Evolutionary conservation across 2,888 invertebrate species (phyloP).

Genomic region (Napeogenes inachia): DNA sequence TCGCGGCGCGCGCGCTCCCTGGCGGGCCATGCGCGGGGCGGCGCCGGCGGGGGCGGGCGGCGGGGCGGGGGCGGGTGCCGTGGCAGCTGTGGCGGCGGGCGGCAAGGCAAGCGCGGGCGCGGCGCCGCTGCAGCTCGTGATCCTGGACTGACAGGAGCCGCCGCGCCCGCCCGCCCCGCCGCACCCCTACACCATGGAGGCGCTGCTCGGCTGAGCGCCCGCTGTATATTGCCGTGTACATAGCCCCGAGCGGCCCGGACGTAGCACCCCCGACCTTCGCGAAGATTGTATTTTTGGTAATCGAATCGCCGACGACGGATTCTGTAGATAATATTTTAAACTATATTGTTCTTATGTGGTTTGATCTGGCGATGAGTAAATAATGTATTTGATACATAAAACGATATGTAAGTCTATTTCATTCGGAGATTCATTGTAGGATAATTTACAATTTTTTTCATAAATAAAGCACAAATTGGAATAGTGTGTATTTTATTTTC

Average conservation of each 20-base stretch:
- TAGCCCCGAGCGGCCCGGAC: conserved; percentile 36
- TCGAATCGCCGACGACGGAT: conserved; percentile 74
- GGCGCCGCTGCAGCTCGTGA: conserved; percentile 76
- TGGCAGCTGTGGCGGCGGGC: conserved; percentile 31
- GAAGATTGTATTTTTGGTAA: conserved; percentile 75
- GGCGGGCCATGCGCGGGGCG: conserved; percentile 74
- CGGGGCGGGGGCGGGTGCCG: conserved; percentile 78
- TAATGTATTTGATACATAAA: conserved; percentile 78
- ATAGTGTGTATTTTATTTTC: conserved; percentile 61
- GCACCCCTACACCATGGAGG: conserved; percentile 82
- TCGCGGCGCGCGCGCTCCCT: conserved; percentile 91
- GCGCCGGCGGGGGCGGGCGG: conserved; percentile 83
- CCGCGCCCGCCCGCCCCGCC: conserved; percentile 60
- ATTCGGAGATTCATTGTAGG: conserved; percentile 80
- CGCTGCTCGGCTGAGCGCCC: conserved; percentile 75
- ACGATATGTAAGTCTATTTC: conserved; percentile 78
- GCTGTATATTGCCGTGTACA: conserved; percentile 63
- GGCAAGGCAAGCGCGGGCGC: conserved; percentile 34
- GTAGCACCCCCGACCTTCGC: conserved; percentile 41
- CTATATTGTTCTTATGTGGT: conserved; percentile 77
- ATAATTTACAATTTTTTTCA: conserved; percentile 83
- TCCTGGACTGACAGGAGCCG: conserved; percentile 83
- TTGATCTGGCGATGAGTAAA: conserved; percentile 76
- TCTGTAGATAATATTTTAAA: conserved; percentile 78
- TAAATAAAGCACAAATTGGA: conserved; percentile 81